Evolutionary conservation across 2,113 vertebrate species (phyloP), one percentile per base, ranked within the genome.

Genomic region (Orthonyx spaldingii): DNA sequence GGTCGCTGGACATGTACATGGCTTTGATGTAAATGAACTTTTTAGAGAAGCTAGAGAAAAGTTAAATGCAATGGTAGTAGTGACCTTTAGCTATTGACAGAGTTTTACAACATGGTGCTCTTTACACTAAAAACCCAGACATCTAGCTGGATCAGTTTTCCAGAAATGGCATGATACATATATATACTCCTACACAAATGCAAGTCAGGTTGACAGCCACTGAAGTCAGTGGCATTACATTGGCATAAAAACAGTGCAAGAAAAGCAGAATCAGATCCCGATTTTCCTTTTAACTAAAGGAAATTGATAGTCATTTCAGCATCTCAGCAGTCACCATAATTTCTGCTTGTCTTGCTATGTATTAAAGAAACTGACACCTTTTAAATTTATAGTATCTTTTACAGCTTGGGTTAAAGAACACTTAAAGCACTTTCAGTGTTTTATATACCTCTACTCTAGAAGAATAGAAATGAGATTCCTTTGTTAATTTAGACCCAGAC

Each of bases 371-470:
- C 46, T 56, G 71, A 55, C 93, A 85, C 30, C 90, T 91, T 72
- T 77, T 7, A 44, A 89, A 95, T 95, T 85, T 90, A 96, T 93
- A 27, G 30, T 72, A 42, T 74, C 75, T 88, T 84, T 78, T 93
- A 87, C 50, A 90, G 65, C 41, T 71, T 92, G 41, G 44, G 50
- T 87, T 96, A 89, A 93, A 96, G 77, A 90, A 92, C 64, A 92
- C 30, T 93, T 84, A 93, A 46, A 92, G 65, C 63, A 89, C 64
- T 93, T 88, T 26, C 42, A 72, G 35, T 90, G 56, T 76, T 92
- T 95, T 78, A 96, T 93, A 84, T 64, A 90, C 35, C 37, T 71
- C 42, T 55, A 75, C 52, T 84, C 19, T 13, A 75, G 50, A 94
- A 91, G 82, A 96, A 89, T 14, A 94, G 89, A 92, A 94, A 93